Conservation (phyloP, 2,113 vertebrate species). For the Mesoclemmys tuberculata region DNA sequence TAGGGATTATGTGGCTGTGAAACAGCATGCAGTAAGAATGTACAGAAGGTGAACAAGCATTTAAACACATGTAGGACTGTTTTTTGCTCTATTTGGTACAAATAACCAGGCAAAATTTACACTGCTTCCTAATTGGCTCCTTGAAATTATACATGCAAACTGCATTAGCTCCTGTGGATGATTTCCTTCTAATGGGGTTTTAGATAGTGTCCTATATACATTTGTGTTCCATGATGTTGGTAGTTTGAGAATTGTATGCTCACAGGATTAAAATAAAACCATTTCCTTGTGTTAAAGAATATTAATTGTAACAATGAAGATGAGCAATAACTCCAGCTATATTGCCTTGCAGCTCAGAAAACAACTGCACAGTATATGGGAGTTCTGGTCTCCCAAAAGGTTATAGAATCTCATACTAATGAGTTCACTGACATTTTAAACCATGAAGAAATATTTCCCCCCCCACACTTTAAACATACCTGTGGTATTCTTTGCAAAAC, state of each 20-base stretch:
- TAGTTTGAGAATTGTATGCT: conserved; percentile 1
- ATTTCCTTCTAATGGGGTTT: background rate
- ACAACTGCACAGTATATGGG: background rate
- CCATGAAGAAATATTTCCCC: background rate
- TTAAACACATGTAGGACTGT: background rate
- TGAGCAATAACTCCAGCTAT: conserved; percentile 19
- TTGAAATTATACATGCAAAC: conserved; percentile 3
- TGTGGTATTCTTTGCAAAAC: background rate
- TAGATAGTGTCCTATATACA: background rate
- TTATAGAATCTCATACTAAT: rapidly evolving
- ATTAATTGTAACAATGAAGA: conserved; percentile 11
- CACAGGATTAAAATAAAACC: background rate
- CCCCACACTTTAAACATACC: background rate
- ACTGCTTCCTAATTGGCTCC: background rate
- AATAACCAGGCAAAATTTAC: background rate
- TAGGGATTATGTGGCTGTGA: conserved; percentile 21
- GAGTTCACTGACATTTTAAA: background rate
- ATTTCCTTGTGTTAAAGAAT: background rate
- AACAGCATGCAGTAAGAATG: background rate
- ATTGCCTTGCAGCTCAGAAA: background rate
- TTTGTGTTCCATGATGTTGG: background rate
- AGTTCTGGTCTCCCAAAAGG: background rate
- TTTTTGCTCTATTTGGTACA: background rate
- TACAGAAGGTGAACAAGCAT: background rate
- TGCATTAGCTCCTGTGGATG: background rate